These are phyloP conservation scores for Erebia epiphron DNA, from an alignment of 2,888 invertebrate genomes.

Conservation along the genomic window DNA sequence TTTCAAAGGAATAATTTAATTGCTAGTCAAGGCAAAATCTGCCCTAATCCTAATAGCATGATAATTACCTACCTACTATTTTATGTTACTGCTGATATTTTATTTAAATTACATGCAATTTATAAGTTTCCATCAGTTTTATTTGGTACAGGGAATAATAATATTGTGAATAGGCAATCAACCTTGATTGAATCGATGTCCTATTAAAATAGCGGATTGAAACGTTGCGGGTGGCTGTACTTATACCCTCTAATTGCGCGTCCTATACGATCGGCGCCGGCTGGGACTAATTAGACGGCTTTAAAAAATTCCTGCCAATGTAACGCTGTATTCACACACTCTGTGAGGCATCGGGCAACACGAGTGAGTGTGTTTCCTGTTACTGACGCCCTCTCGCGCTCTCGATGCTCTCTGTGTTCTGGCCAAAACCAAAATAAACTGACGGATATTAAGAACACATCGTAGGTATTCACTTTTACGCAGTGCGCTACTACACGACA, in stretches of 20 bases:
- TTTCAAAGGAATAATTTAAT: too few species aligned
- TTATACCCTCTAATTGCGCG: conserved; percentile 50
- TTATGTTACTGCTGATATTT: too few species aligned
- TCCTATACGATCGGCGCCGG: conserved; percentile 36
- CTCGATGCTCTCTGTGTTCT: too few species aligned
- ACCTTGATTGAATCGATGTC: conserved; percentile 7
- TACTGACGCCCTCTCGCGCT: too few species aligned
- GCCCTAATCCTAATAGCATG: too few species aligned
- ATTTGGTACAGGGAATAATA: neutral
- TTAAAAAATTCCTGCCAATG: conserved; percentile 45
- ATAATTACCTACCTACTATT: too few species aligned
- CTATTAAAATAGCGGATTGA: conserved; percentile 6
- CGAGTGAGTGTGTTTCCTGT: neutral
- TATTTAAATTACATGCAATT: too few species aligned
- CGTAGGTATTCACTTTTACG: too few species aligned
- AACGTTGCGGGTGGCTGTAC: neutral
- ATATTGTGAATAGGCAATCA: conserved; percentile 1
- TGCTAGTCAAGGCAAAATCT: too few species aligned
- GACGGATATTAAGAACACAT: too few species aligned
- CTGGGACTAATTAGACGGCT: conserved; percentile 59
- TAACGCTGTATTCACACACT: neutral
- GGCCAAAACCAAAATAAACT: too few species aligned
- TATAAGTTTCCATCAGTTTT: neutral
- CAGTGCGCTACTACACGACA: too few species aligned
- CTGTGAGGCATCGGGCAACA: neutral